Conservation (phyloP, 2,888 invertebrate species). For the Drosophila meridiana region DNA sequence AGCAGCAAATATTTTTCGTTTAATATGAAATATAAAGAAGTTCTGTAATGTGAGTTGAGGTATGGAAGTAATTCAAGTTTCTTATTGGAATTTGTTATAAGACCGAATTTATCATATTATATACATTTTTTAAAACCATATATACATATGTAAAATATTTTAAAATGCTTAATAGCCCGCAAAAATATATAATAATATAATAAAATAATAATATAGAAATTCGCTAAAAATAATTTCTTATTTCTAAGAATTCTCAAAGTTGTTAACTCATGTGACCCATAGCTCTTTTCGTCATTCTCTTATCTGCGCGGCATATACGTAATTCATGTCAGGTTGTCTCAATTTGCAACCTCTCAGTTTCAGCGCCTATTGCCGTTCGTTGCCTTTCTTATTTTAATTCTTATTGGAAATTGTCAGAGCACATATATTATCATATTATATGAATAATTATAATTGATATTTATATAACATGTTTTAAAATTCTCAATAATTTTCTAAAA, state of each 20-base stretch:
- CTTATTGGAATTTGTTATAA: background rate
- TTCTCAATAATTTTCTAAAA: too few relatives aligned
- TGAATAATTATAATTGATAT: too few relatives aligned
- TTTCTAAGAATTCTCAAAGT: background rate
- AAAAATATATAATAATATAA: too few relatives aligned
- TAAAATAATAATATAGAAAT: too few relatives aligned
- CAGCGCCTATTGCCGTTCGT: conserved; percentile 58
- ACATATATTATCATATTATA: background rate
- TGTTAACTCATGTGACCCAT: background rate
- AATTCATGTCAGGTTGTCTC: conserved; percentile 34
- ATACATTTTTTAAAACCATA: too few relatives aligned
- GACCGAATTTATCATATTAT: background rate
- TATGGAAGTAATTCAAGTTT: background rate
- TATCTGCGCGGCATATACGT: conserved; percentile 28
- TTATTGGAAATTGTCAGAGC: background rate
- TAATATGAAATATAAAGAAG: background rate
- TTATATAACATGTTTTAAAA: background rate
- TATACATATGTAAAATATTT: background rate
- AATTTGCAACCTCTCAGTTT: conserved; percentile 6
- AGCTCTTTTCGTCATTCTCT: background rate
- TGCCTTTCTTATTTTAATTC: conserved; percentile 59
- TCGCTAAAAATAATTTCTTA: background rate
- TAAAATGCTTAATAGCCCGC: background rate
- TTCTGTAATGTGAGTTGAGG: background rate
- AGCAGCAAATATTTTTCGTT: background rate